phyloP scores from a whole-genome alignment of 2,888 invertebrate genomes.

The Cynaeus angustus region DNA sequence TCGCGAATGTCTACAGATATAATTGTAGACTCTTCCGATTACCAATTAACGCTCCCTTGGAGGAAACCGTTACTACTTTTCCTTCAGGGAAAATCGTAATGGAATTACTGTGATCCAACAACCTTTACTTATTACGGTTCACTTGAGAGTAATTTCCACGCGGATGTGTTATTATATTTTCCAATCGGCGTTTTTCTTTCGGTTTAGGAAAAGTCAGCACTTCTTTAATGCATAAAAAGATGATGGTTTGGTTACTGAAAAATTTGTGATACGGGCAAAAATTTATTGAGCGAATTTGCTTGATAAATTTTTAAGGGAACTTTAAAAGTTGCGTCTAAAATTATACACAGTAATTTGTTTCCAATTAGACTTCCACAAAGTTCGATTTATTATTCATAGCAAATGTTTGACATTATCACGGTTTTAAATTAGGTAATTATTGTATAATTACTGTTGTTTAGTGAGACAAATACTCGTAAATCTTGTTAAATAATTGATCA shows the following conservation, averaged over 20 bases:
- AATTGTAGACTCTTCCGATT: constrained; percentile 42
- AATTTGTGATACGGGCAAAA: background rate
- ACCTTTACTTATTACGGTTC: constrained; percentile 50
- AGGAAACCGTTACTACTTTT: constrained; percentile 20
- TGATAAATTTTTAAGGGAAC: too few relatives aligned
- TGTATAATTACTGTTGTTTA: background rate
- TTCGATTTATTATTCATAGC: too few relatives aligned
- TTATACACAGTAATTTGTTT: too few relatives aligned
- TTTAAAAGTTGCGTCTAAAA: too few relatives aligned
- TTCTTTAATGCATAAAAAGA: constrained; percentile 16
- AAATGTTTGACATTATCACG: too few relatives aligned
- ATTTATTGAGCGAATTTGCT: background rate
- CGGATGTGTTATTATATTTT: constrained; percentile 60
- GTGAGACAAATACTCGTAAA: background rate
- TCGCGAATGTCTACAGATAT: constrained; percentile 25
- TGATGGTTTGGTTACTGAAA: background rate
- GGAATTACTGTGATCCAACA: constrained; percentile 41
- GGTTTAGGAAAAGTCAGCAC: constrained; percentile 20
- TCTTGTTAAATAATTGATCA: background rate
- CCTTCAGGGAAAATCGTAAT: constrained; percentile 40
- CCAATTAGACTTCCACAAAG: too few relatives aligned
- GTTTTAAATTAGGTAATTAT: too few relatives aligned
- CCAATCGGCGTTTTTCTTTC: constrained; percentile 52
- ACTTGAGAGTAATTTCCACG: constrained; percentile 55
- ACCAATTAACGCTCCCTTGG: constrained; percentile 38